Evolutionary conservation across 2,888 invertebrate species (phyloP), one percentile per base, ranked within the genome.

Genomic region (Caenorhabditis sp.): DNA sequence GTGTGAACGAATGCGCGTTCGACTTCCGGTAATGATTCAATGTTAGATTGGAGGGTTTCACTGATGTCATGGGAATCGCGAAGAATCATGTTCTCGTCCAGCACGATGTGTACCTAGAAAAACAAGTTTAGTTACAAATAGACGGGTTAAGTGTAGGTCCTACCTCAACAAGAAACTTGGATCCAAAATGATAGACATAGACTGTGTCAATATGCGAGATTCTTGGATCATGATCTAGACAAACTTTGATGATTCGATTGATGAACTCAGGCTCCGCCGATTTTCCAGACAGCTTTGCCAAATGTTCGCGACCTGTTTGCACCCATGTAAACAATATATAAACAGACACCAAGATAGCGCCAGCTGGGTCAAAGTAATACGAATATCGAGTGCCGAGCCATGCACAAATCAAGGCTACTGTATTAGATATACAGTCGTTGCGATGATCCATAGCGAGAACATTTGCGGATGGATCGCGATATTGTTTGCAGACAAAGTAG

Each of bases 1-100:
- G 89, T 82, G 80, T 90, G 90, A 0, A 90, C 90, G 80, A 90
- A 90, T 0, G 90, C 90, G 61, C 90, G 79, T 72, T 90, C 90
- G 1, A 90, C 90, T 67, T 89, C 88, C 8, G 87, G 85, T 53
- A 90, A 76, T 21, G 84, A 81, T 81, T 90, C 90, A 52, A 90
- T 84, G 79, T 89, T 89, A 66, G 88, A 88, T 80, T 90, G 90
- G 53, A 90, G 84, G 1, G 88, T 83, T 81, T 90, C 90, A 10
- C 88, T 88, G 68, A 90, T 89, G 81, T 90, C 89, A 69, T 90
- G 90, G 0, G 90, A 88, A 17, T 84, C 80, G 25, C 79, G 79
- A 31, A 90, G 80, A 1, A 84, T 84, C 89, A 90, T 89, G 59
- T 88, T 84, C 70, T 88, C 88, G 25, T 89, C 89, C 63, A 90